Conservation (phyloP, 2,888 invertebrate species). For the Sipha maydis region DNA sequence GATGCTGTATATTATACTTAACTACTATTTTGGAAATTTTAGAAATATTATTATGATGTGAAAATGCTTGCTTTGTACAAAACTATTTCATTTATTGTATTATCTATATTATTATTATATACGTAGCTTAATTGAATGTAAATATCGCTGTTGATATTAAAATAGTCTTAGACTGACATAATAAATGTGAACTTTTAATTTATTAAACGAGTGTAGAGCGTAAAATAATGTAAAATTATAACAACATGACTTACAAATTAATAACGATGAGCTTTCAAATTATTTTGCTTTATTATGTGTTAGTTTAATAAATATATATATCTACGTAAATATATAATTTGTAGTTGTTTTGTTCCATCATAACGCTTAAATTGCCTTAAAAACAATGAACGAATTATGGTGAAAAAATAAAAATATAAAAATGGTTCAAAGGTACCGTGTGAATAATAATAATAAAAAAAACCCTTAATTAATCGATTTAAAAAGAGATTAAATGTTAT, state of each 20-base stretch:
- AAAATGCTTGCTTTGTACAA: slow-evolving; percentile 34
- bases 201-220: not conserved
- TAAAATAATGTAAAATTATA: not conserved
- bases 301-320: slow-evolving; percentile 14
- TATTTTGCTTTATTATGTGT: slow-evolving; percentile 23
- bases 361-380: not conserved
- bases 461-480: slow-evolving; percentile 27
- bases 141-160: not conserved
- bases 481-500: slow-evolving; percentile 2
- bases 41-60: slow-evolving; percentile 13
- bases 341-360: slow-evolving; percentile 13
- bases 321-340: not conserved
- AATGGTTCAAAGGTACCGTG: not conserved
- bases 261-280: slow-evolving; percentile 38
- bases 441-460: slow-evolving; percentile 10
- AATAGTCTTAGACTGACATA: slow-evolving; percentile 12
- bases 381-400: slow-evolving; percentile 20
- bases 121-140: slow-evolving; percentile 4
- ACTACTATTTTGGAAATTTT: slow-evolving; percentile 8
- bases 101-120: not conserved
- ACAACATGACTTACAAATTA: not conserved
- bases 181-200: not conserved
- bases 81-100: slow-evolving; percentile 15
- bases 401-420: not conserved
- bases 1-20: not conserved